Percentiles rank a stretch among this genome's conserved stretches.
These are phyloP conservation scores for Okamejei kenojei DNA, from an alignment of 2,797 vertebrate genomes.

Conservation along the genomic window DNA sequence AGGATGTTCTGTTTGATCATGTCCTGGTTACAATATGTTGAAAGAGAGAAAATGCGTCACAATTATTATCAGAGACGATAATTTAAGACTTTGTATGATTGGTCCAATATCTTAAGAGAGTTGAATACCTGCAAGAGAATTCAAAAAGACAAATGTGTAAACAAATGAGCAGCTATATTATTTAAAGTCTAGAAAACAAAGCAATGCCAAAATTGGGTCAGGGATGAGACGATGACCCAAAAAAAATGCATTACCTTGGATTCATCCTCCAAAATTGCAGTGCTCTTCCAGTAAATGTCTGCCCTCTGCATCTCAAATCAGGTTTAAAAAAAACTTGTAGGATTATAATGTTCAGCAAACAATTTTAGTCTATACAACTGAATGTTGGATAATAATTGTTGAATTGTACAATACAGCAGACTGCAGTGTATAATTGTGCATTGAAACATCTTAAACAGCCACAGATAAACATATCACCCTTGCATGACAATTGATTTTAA, in stretches of 20 bases:
- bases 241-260: background rate
- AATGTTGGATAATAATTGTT: background rate
- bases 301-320: background rate
- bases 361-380: background rate
- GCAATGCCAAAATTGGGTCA: too few species aligned
- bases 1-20: too few species aligned
- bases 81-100: background rate
- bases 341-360: background rate
- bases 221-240: background rate
- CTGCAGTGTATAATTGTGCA: background rate
- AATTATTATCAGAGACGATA: background rate
- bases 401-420: background rate
- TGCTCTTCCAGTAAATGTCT: background rate
- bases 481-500: background rate
- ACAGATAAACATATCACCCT: background rate
- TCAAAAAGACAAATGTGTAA: background rate
- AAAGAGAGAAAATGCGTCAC: background rate
- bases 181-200: too few species aligned
- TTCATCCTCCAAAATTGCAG: background rate
- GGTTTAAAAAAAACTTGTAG: background rate
- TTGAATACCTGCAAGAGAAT: background rate
- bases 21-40: background rate
- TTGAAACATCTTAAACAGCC: background rate
- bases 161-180: background rate
- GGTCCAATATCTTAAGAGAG: background rate